Evolutionary conservation across 2,797 vertebrate species (phyloP).

Genomic region (Phyllotis vaccarum): DNA sequence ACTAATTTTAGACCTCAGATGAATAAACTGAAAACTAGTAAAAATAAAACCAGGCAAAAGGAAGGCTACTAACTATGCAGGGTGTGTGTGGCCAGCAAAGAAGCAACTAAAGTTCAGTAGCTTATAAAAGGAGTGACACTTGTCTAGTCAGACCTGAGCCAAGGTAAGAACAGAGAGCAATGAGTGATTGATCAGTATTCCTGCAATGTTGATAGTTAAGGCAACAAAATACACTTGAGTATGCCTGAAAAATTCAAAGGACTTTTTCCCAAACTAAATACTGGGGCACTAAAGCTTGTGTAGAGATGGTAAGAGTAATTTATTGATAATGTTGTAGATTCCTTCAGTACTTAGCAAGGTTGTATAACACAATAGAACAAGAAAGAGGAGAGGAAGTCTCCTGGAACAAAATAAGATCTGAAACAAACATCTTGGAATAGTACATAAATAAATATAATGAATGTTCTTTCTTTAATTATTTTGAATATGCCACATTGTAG

Average conservation of each 20-base stretch:
- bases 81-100: no score
- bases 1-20: background rate
- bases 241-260: background rate
- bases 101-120: background rate
- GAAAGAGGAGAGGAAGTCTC: background rate
- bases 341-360: background rate
- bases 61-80: no score
- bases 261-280: background rate
- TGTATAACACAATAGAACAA: background rate
- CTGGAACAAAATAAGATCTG: background rate
- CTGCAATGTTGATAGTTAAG: background rate
- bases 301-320: background rate
- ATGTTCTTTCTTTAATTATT: background rate
- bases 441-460: background rate
- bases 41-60: background rate
- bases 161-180: background rate
- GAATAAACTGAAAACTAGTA: background rate
- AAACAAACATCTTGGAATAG: background rate
- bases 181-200: background rate
- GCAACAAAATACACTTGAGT: background rate
- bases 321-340: background rate
- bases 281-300: background rate
- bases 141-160: background rate
- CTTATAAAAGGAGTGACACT: background rate
- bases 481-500: background rate